Base-by-base conservation (phyloP, 1,140 invertebrate species). In the Aphis gossypii region DNA sequence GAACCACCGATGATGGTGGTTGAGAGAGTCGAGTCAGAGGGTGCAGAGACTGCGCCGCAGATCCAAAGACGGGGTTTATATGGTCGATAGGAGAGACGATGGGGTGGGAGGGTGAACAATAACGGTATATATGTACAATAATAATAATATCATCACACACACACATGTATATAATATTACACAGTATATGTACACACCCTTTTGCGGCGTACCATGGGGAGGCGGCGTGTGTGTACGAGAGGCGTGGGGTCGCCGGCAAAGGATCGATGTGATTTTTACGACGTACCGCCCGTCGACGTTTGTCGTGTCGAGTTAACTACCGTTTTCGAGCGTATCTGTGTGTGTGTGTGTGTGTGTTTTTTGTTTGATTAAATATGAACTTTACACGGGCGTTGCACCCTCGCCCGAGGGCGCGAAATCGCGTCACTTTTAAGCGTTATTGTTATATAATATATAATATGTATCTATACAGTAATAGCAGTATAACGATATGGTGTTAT, bases 221-320 rank as follows among this genome's bases (percentile, higher is more conserved):
- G 90, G 56, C 23, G 21, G 56, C 41, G 25, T 21, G 44, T 86
- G 30, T 86, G 44, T 0, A 41, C 18, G 44, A n/a, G 86, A 7
- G 54, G 86, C 18, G 44, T n/a, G 86, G 86, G 84, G 44, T 46
- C 9, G 25, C 35, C 51, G 35, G 54, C 21, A 25, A n/a, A 41
- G 90, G 56, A 91, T 91, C 56, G 54, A 76, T 91, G 90, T 91
- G 90, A 91, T 91, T 91, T 91, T 91, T 91, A 91, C 56, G 90
- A 91, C 46, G 51, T 54, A 56, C 56, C 90, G 60, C 90, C 90
- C 54, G 90, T 38, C 56, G 38, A 87, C 86, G 86, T 87, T n/a
- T 48, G 30, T 87, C 23, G 83, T 44, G 38, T 30, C 83, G 83
- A 41, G 41, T 84, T 30, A 84, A 84, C 83, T 84, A 84, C 83